Conservation (phyloP, 2,888 invertebrate species). For the Apoda limacodes region DNA sequence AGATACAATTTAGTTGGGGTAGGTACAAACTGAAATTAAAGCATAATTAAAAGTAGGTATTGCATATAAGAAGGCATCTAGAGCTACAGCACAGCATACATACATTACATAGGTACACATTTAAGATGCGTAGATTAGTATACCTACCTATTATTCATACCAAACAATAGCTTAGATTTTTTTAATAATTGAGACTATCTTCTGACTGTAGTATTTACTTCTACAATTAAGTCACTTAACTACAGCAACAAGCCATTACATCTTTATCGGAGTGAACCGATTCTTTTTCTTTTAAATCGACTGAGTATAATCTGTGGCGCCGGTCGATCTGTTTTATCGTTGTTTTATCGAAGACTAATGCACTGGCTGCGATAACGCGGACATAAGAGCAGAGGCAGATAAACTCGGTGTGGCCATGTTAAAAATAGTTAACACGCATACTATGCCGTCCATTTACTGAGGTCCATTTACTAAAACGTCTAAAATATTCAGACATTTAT, state of each 20-base stretch:
- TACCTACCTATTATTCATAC: too few species aligned
- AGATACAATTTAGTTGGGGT: too few species aligned
- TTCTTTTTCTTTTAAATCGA: conserved; percentile 60
- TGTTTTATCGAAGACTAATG: conserved; percentile 66
- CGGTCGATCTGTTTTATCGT: conserved; percentile 64
- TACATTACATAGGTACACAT: too few species aligned
- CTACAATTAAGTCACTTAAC: conserved; percentile 59
- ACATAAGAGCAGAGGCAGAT: conserved; percentile 66
- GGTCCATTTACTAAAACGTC: too few species aligned
- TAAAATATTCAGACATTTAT: conserved; percentile 11
- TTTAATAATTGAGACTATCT: too few species aligned
- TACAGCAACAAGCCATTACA: conserved; percentile 58
- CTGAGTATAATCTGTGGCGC: conserved; percentile 61
- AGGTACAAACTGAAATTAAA: too few species aligned
- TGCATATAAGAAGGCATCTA: too few species aligned
- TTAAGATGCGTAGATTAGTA: too few species aligned
- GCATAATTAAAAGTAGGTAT: too few species aligned
- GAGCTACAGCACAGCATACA: too few species aligned
- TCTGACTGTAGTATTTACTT: too few species aligned
- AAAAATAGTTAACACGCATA: conserved; percentile 68
- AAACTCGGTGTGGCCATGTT: conserved; percentile 66
- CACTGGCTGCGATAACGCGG: conserved; percentile 57
- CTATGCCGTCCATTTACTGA: conserved; percentile 44
- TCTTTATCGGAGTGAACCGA: conserved; percentile 57
- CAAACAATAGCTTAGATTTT: too few species aligned